Conservation (phyloP, 1,140 invertebrate genomes). For the Dysdera silvatica region DNA sequence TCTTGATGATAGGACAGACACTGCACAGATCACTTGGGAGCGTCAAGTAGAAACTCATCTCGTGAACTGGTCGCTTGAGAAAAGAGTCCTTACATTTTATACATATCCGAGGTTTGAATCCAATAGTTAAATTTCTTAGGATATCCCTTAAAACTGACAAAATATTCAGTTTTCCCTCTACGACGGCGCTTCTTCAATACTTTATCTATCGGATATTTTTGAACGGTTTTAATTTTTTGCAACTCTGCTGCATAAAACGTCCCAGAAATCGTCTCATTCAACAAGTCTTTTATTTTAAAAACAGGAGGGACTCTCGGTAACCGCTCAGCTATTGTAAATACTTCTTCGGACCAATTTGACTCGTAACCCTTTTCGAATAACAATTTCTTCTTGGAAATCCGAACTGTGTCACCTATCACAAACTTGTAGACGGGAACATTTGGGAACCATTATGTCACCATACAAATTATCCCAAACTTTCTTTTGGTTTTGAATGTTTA, state of each 20-base stretch:
- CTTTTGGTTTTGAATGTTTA: slow-evolving; percentile 38
- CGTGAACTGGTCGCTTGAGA: too few relatives aligned
- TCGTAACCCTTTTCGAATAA: slow-evolving; percentile 29
- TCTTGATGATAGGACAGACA: not conserved
- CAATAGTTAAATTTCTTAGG: not conserved
- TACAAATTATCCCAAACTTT: slow-evolving; percentile 13
- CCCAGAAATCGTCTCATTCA: slow-evolving; percentile 5
- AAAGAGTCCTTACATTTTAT: not conserved
- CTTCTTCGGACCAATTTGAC: slow-evolving; percentile 22
- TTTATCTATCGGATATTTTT: not conserved
- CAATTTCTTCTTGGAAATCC: slow-evolving; percentile 14
- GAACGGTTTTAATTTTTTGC: not conserved
- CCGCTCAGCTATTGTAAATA: slow-evolving; percentile 17
- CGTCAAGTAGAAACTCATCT: slow-evolving; percentile 2
- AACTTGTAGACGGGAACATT: slow-evolving; percentile 32
- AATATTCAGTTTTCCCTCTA: slow-evolving; percentile 7
- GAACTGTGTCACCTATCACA: slow-evolving; percentile 36
- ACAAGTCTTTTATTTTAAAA: slow-evolving; percentile 14
- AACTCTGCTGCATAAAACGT: slow-evolving; percentile 28
- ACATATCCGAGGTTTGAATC: not conserved
- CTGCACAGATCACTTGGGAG: not conserved
- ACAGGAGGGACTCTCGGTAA: not conserved
- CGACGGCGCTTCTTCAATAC: not conserved
- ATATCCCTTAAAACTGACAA: not conserved
- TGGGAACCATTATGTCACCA: not conserved